Percentiles rank a stretch among this genome's conserved stretches.
These are phyloP conservation scores for Drosophila flavopinicola DNA, from an alignment of 2,888 invertebrate species.

Conservation along the genomic window DNA sequence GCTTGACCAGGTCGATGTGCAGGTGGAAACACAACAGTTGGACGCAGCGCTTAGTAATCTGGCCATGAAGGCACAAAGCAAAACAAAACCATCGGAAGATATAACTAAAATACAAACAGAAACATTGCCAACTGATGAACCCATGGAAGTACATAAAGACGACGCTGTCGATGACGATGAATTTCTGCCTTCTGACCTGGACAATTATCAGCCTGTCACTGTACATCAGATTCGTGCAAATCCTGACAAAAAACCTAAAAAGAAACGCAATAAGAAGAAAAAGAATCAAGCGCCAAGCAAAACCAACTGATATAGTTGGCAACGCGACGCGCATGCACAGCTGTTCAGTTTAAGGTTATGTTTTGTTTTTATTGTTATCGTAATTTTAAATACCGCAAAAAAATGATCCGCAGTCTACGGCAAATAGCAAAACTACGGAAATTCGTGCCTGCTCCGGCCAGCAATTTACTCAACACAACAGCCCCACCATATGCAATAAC, in stretches of 20 bases:
- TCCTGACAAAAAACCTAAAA: conserved; percentile 72
- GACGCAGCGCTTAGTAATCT: conserved; percentile 59
- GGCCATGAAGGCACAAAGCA: conserved; percentile 23
- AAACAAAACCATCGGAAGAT: neutral
- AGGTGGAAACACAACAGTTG: conserved; percentile 35
- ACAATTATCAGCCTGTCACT: conserved; percentile 61
- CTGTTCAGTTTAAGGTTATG: conserved; percentile 64
- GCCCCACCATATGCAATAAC: neutral
- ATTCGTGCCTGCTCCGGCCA: conserved; percentile 5
- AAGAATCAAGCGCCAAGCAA: conserved; percentile 19
- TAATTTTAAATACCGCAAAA: conserved; percentile 53
- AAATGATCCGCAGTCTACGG: conserved; percentile 51
- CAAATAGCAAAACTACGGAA: conserved; percentile 40
- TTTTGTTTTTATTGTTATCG: conserved; percentile 41
- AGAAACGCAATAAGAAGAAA: conserved; percentile 64
- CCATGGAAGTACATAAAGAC: conserved; percentile 42
- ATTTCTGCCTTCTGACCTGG: conserved; percentile 53
- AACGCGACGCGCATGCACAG: conserved; percentile 50
- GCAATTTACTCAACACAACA: conserved; percentile 12
- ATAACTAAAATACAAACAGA: neutral
- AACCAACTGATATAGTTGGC: conserved; percentile 41
- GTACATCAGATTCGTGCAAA: conserved; percentile 73
- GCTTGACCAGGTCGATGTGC: conserved; percentile 31
- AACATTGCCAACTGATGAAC: neutral
- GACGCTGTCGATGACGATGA: conserved; percentile 71